Evolutionary conservation across 2,113 vertebrate genomes (phyloP), one percentile per base, ranked within the genome.

Genomic region (Chaetodon trifascialis): DNA sequence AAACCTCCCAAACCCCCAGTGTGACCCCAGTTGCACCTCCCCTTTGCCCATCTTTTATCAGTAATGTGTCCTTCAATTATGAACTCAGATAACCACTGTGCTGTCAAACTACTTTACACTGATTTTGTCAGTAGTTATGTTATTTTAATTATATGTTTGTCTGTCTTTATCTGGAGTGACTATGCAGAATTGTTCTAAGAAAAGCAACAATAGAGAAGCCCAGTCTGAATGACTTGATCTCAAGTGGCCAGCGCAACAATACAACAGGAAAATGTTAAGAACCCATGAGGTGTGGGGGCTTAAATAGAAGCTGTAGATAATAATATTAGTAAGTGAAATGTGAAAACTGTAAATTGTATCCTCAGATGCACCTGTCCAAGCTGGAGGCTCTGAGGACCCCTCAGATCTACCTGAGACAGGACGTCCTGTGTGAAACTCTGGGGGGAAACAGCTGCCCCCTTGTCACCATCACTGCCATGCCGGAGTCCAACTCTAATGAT

Each of bases 391-490:
- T 96, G 90, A 94, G 97, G 86, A 97, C 97, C 36, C 95, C 96
- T 83, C 96, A 97, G 78, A 97, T 99, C 88, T 99, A 99, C 94
- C 96, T 97, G 92, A 96, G 97, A 71, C 96, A 97, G 88, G 96
- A 98, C 0, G 91, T 95, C 86, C 95, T 99, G 58, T 99, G 98
- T 89, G 94, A 98, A 84, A 99, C 97, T 0, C 90, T 99, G 55
- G 96, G 96, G 69, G 98, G 98, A 82, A 99, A 99, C 88, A 91
- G 87, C 89, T 99, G 98, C 91, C 98, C 97, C 0, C 91, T 99
- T 88, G 94, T 99, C 85, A 99, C 98, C 80, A 98, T 99, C 93
- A 99, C 98, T 71, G 98, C 98, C 68, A 97, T 98, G 97, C 98
- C 98, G 0, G 97, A 98, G 89, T 97, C 97, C 56, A 96, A 93